A percentile compares a stretch with the other conserved stretches of the same genome.
Conservation (phyloP, 2,797 vertebrate species). For the Gymnothorax reevesii region DNA sequence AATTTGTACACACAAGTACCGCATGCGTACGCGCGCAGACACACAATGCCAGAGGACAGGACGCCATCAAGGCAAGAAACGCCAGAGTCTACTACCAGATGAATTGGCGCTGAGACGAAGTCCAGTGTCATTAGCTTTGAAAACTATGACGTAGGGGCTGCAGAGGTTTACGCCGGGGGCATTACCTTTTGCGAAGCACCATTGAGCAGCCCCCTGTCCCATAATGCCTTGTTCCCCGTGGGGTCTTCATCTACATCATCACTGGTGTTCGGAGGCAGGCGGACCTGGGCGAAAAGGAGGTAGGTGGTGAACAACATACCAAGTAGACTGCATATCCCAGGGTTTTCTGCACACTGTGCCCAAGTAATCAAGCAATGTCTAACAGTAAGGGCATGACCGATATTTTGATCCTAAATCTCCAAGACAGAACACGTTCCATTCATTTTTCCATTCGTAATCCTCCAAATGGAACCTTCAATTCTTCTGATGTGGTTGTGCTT, state of each 20-base stretch:
- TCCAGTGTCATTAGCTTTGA: slow-evolving; percentile 11
- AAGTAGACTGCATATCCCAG: neutral
- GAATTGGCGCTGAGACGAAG: neutral
- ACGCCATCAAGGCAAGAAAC: neutral
- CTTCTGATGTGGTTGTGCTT: neutral
- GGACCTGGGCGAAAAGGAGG: slow-evolving; percentile 73
- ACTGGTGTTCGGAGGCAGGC: slow-evolving; percentile 93
- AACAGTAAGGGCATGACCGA: neutral
- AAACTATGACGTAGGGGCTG: neutral
- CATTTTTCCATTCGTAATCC: neutral
- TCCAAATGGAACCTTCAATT: neutral
- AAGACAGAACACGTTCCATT: no score
- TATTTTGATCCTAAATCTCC: neutral
- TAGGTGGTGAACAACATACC: neutral
- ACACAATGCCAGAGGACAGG: neutral
- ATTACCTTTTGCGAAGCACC: slow-evolving; percentile 96
- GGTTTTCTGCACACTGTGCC: neutral
- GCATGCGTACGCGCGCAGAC: neutral
- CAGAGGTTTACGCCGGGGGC: neutral
- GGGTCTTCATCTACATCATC: slow-evolving; percentile 98
- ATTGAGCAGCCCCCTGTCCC: slow-evolving; percentile 96
- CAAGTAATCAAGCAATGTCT: neutral
- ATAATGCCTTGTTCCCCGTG: slow-evolving; percentile 97
- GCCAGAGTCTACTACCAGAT: neutral
- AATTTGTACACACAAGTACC: neutral